Percentiles rank a stretch among this genome's conserved stretches.
Conservation (phyloP, 2,797 vertebrate species). For the Halcyon smyrnensis region DNA sequence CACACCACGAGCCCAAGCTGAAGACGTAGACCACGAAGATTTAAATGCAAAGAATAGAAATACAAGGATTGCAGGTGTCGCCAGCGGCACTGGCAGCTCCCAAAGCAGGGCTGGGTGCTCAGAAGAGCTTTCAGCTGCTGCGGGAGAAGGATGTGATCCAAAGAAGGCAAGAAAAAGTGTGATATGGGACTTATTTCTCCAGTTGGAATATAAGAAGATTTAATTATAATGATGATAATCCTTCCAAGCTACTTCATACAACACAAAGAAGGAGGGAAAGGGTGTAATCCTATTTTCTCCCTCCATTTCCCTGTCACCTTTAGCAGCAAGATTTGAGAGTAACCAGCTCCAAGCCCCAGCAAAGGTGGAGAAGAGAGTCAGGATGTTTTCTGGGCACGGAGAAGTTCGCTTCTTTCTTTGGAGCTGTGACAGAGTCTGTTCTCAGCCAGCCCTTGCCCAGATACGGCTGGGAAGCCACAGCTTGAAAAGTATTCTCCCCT, state of each 20-base stretch:
- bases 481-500: background rate
- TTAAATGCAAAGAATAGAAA: background rate
- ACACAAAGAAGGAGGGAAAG: background rate
- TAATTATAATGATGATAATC: background rate
- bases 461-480: background rate
- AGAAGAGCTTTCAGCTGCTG: background rate
- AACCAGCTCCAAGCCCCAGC: background rate
- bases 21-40: background rate
- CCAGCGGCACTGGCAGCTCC: background rate
- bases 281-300: background rate
- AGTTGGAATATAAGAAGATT: background rate
- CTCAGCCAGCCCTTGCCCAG: background rate
- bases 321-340: background rate
- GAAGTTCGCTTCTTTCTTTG: background rate
- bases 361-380: background rate
- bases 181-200: background rate
- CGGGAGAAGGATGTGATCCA: background rate
- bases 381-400: background rate
- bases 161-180: background rate
- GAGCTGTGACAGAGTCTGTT: background rate
- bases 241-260: background rate
- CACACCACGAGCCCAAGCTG: background rate
- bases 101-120: background rate
- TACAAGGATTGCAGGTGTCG: background rate
- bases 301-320: background rate